phyloP scores from a whole-genome alignment of 2,113 vertebrate genomes.

The Neotragus pygmaeus region DNA sequence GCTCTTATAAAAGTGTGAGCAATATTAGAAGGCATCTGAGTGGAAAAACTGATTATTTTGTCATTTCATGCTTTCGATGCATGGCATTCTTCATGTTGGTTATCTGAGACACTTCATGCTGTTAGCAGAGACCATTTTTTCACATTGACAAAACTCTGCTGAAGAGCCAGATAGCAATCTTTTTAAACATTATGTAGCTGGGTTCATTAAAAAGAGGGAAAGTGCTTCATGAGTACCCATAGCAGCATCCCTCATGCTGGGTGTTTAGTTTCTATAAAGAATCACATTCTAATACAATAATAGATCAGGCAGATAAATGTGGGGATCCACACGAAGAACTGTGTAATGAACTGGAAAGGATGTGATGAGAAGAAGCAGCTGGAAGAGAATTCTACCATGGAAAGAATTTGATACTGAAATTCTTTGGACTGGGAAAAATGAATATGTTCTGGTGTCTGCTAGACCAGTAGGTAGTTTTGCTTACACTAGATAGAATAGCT shows the following conservation, averaged over 20 bases:
- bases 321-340: not conserved
- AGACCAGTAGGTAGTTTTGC: not conserved
- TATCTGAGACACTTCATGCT: constrained; percentile 53
- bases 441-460: not conserved
- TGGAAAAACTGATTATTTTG: constrained; percentile 73
- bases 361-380: not conserved
- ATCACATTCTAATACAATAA: not conserved
- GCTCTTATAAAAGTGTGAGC: constrained; percentile 10
- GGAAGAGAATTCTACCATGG: not conserved
- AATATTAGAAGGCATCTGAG: constrained; percentile 65
- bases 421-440: not conserved
- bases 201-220: not conserved
- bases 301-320: not conserved
- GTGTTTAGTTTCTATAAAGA: not conserved
- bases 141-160: constrained; percentile 12
- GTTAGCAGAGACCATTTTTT: constrained; percentile 25
- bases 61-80: not conserved
- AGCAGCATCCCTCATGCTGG: not conserved
- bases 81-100: constrained; percentile 62
- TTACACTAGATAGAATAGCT: not conserved
- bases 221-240: not conserved
- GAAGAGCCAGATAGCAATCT: constrained; percentile 15
- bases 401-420: not conserved
- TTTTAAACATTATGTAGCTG: not conserved
- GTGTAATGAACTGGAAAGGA: not conserved